Conservation (phyloP, 2,888 invertebrate genomes). For the Oxytorus armatus region DNA sequence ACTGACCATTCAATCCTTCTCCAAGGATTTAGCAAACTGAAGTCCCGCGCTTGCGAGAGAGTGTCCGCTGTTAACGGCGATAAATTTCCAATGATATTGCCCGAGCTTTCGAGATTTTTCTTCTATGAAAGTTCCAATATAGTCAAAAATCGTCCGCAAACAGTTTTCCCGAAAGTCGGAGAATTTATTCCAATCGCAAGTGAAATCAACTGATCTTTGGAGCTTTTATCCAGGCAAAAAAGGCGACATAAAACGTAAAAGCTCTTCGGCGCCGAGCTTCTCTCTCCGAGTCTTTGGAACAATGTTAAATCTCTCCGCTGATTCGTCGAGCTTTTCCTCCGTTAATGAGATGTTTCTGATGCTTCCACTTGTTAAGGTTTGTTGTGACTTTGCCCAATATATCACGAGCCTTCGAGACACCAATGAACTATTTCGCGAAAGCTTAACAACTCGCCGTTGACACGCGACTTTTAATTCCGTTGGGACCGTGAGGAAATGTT, state of each 20-base stretch:
- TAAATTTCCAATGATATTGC: background rate
- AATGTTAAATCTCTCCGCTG: no score
- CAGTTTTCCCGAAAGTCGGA: no score
- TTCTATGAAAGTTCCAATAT: background rate
- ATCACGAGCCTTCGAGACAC: background rate
- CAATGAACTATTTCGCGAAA: no score
- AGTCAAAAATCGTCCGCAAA: no score
- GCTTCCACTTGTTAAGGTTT: background rate
- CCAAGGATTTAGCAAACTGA: background rate
- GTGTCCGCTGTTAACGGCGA: background rate
- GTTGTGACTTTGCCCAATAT: background rate
- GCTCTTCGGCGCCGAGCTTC: no score
- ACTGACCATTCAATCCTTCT: no score
- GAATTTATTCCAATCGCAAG: no score
- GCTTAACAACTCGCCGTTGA: background rate
- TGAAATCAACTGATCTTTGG: background rate
- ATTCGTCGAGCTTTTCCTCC: no score
- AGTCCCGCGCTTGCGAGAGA: background rate
- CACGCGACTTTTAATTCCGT: background rate
- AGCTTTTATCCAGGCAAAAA: background rate
- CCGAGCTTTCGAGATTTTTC: background rate
- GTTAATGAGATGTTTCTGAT: no score
- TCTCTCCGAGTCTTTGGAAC: no score
- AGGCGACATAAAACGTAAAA: no score
- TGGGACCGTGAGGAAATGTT: slow-evolving; percentile 40